phyloP scores from a whole-genome alignment of 2,113 vertebrate species.

The Eulacestoma nigropectus region DNA sequence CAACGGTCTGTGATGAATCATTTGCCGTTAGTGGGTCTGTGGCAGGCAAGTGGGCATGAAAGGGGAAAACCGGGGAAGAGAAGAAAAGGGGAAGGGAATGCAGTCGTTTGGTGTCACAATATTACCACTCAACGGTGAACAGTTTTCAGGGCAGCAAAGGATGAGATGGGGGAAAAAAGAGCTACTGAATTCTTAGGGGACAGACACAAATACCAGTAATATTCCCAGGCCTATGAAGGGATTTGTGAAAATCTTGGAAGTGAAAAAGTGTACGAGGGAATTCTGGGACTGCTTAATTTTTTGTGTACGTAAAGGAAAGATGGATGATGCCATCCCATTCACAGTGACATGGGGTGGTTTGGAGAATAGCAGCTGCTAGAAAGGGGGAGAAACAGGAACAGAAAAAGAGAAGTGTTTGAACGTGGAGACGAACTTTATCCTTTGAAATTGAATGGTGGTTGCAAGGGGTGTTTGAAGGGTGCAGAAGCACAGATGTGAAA shows the following conservation, averaged over 20 bases:
- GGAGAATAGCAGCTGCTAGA: neutral
- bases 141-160: neutral
- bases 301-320: neutral
- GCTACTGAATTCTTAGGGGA: neutral
- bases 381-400: neutral
- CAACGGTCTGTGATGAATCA: constrained; percentile 22
- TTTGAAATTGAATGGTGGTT: neutral
- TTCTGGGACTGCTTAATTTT: neutral
- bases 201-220: neutral
- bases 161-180: neutral
- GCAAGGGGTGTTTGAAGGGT: neutral
- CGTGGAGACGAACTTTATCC: neutral
- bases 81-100: constrained; percentile 9
- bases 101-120: neutral
- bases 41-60: neutral
- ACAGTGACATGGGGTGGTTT: neutral
- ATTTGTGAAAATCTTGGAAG: neutral
- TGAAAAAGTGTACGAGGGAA: neutral
- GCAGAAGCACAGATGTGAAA: neutral
- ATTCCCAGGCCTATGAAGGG: neutral
- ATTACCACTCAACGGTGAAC: neutral
- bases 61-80: neutral
- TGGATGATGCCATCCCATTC: neutral
- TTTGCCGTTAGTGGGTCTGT: neutral
- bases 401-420: neutral